Evolutionary conservation across 2,113 vertebrate genomes (phyloP), one percentile per base, ranked within the genome.

Genomic region (Hirundichthys speculiger): DNA sequence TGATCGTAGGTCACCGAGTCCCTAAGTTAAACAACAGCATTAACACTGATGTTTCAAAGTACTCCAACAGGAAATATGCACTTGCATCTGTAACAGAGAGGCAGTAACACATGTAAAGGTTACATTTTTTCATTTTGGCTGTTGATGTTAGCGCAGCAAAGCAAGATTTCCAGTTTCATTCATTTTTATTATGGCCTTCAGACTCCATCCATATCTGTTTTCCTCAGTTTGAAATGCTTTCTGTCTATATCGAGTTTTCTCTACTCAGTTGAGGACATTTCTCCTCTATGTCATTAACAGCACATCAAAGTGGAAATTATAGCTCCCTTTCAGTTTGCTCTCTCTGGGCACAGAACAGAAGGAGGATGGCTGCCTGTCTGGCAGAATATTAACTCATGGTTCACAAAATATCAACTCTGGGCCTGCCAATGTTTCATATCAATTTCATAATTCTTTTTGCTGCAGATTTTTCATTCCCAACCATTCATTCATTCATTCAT

Each of bases 371-470:
- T 66, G 25, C 27, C 54, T 66, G 45, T 43, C 60, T 51, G 56
- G 58, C 59, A 47, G 21, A n/a, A n/a, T 53, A 49, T 58, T 57
- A 62, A 78, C 48, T 74, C 48, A 41, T 41, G 70, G 25, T 67
- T 72, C 43, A 69, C 71, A 30, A 69, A 68, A 47, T 34, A 22
- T 50, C 40, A 54, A n/a, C 25, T 61, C 56, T 14, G 0, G 2
- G 46, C 22, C 46, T 51, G 57, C 41, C 65, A 39, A 38, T 40
- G 34, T 71, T 73, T 71, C 74, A n/a, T 59, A 60, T 76, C 38
- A 30, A 8, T 69, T 79, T 69, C 4, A 12, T 62, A 40, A 56
- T 62, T 72, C 41, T 50, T 52, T n/a, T n/a, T 57, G 2, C 48
- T 40, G 20, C 38, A 54, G 54, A 19, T 21, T 56, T 13, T 42